phyloP scores from a whole-genome alignment of 2,797 vertebrate genomes.

The Pempheris klunzingeri region DNA sequence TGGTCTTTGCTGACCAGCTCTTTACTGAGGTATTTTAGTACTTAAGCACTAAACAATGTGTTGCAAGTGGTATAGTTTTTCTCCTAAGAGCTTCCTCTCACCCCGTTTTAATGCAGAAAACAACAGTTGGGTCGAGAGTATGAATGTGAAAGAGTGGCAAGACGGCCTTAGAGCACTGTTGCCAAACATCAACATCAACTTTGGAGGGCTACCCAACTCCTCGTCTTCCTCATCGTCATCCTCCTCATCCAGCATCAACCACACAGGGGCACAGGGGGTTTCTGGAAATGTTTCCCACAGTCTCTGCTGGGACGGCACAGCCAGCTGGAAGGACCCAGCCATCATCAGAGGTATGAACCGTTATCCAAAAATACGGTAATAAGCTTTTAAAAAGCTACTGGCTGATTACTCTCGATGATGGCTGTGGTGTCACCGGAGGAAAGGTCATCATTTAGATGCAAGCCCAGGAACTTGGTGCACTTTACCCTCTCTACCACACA shows the following conservation, averaged over 20 bases:
- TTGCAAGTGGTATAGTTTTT: neutral
- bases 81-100: slow-evolving; percentile 12
- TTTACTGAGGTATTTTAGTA: too few species aligned
- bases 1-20: too few species aligned
- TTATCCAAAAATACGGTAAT: neutral
- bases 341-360: slow-evolving; percentile 92
- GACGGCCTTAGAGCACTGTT: slow-evolving; percentile 95
- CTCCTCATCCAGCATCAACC: slow-evolving; percentile 87
- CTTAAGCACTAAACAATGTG: too few species aligned
- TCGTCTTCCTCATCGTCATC: slow-evolving; percentile 82
- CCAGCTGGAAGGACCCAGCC: slow-evolving; percentile 96
- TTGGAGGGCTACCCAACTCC: slow-evolving; percentile 94
- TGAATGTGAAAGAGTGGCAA: slow-evolving; percentile 97
- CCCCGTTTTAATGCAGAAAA: slow-evolving; percentile 86
- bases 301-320: slow-evolving; percentile 92
- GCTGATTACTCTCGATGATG: too few species aligned
- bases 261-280: slow-evolving; percentile 87
- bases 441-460: too few species aligned
- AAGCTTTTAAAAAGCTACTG: neutral
- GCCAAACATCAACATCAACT: slow-evolving; percentile 98
- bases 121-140: slow-evolving; percentile 91
- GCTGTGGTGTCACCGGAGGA: too few species aligned
- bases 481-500: too few species aligned
- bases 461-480: too few species aligned
- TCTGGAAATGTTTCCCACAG: slow-evolving; percentile 88